Base-by-base conservation (phyloP, 1,140 invertebrate species). In the Hyles vespertilio region DNA sequence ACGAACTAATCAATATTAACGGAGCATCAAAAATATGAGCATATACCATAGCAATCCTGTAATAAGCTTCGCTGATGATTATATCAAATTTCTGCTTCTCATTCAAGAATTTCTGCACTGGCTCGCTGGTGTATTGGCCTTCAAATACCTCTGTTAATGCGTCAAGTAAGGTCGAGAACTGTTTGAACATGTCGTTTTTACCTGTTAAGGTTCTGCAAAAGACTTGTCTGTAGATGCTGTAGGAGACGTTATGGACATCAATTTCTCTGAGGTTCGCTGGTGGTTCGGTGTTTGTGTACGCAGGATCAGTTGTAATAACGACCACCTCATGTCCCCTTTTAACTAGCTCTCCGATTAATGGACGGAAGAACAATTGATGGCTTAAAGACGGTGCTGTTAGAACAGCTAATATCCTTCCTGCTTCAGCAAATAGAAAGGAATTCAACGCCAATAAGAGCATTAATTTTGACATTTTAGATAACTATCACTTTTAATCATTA, bases 291-390 rank as follows among this genome's bases (percentile, higher is more conserved):
- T 78, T 69, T 43, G 64, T 43, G 32, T 59, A 70, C 0, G 58
- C 65, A 5, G 81, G 83, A 66, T 83, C 67, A 7, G 77, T 56
- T 33, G 85, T 88, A 3, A 86, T 67, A 0, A 82, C 63, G 10
- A 84, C 79, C 0, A 91, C 65, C 57, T 89, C 77, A 64, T 92
- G 91, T 7, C 91, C 91, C 51, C 79, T 67, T 51, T 76, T 80
- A 0, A 74, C 79, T 36, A 92, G 65, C 59, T 81, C 84, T 56
- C 74, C 66, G 47, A 79, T 77, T 5, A 91, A 36, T 4, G 82
- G 70, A 58, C 81, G 67, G 62, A 84, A 90, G 3, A 91, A 82
- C 11, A 91, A 70, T 70, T 91, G 91, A 63, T 93, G 91, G 67
- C 91, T 92, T 53, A 88, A 86, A 0, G 89, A 89, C 3, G 90